These are phyloP conservation scores for Catharus bicknelli DNA, from an alignment of 2,113 vertebrate genomes.

Conservation along the genomic window DNA sequence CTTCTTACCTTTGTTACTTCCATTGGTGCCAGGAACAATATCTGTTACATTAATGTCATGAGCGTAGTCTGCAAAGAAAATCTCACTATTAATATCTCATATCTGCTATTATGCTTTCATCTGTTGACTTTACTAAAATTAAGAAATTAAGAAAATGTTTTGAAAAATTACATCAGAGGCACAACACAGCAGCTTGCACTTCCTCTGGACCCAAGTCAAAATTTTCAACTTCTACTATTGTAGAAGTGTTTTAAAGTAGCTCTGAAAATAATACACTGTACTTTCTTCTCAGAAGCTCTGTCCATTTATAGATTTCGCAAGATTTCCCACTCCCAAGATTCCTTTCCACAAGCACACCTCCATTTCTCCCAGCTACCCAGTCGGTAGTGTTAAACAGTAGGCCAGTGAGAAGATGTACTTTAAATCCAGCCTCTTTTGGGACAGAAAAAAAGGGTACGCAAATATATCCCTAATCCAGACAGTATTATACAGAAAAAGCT, in stretches of 20 bases:
- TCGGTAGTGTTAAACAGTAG: background rate
- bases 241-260: background rate
- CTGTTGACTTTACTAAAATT: background rate
- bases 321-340: background rate
- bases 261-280: background rate
- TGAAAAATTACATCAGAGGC: background rate
- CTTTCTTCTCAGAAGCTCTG: background rate
- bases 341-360: background rate
- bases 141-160: background rate
- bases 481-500: background rate
- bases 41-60: slow-evolving; percentile 87
- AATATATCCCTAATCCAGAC: background rate
- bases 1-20: slow-evolving; percentile 83
- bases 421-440: background rate
- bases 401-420: background rate
- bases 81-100: background rate
- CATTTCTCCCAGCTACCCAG: background rate
- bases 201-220: background rate
- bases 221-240: background rate
- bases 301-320: background rate
- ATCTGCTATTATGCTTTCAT: background rate
- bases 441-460: background rate
- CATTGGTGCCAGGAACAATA: slow-evolving; percentile 84
- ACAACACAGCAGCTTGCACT: background rate
- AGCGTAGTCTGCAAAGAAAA: slow-evolving; percentile 81